phyloP scores from a whole-genome alignment of 1,140 invertebrate species.

The Ctenoplectra terminalis region DNA sequence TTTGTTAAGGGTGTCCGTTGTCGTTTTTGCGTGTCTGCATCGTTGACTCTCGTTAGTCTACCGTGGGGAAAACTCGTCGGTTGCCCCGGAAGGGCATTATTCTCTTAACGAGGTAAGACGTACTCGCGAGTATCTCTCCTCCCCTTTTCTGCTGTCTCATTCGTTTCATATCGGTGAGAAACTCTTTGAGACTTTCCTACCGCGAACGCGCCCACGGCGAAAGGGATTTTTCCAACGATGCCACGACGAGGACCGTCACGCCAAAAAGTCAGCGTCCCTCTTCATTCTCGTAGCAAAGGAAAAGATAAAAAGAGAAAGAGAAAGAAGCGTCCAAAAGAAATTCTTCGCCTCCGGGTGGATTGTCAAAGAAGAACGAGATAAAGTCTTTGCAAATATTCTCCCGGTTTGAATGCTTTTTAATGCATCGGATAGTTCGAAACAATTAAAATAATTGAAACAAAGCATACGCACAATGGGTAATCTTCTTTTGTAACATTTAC shows the following conservation, averaged over 20 bases:
- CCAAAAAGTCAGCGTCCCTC: neutral
- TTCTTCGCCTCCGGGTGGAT: neutral
- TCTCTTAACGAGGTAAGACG: slow-evolving; percentile 52
- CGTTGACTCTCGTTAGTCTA: slow-evolving; percentile 34
- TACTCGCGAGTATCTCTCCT: slow-evolving; percentile 16
- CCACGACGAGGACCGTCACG: neutral
- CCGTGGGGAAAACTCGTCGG: neutral
- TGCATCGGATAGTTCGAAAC: neutral
- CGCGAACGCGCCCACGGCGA: slow-evolving; percentile 10
- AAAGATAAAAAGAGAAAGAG: too few relatives aligned
- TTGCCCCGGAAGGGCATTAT: slow-evolving; percentile 31
- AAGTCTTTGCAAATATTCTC: neutral
- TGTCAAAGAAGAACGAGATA: slow-evolving; percentile 5
- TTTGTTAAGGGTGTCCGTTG: slow-evolving; percentile 5
- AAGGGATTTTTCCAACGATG: slow-evolving; percentile 57
- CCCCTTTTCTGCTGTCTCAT: slow-evolving; percentile 23
- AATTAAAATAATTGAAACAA: too few relatives aligned
- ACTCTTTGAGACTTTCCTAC: slow-evolving; percentile 29
- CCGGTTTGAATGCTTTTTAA: slow-evolving; percentile 2
- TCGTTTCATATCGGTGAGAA: slow-evolving; percentile 45
- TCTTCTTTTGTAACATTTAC: neutral
- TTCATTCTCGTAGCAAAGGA: neutral
- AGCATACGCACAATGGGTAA: too few relatives aligned
- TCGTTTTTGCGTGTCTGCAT: slow-evolving; percentile 6
- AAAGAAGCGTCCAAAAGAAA: slow-evolving; percentile 5